These are phyloP conservation scores for Heliconius hermathena DNA, from an alignment of 1,140 invertebrate species.

Conservation along the genomic window DNA sequence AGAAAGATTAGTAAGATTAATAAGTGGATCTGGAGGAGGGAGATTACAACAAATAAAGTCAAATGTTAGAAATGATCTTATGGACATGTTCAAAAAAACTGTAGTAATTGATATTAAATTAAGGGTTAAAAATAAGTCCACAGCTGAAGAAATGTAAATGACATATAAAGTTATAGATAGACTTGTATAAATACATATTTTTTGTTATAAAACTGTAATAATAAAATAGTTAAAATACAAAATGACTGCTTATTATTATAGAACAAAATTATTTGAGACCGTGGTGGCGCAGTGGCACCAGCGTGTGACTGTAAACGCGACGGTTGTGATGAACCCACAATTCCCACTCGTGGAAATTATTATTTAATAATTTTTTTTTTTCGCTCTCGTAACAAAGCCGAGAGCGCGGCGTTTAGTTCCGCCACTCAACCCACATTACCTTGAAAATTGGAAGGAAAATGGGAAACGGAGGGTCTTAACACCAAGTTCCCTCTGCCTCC, in stretches of 20 bases:
- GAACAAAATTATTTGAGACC: no score
- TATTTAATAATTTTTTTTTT: no score
- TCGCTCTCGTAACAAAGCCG: no score
- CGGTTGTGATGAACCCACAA: no score
- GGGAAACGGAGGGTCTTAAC: no score
- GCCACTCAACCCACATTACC: no score
- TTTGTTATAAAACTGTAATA: background rate
- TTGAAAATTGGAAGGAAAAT: no score
- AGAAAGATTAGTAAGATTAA: slow-evolving; percentile 83
- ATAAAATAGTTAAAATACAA: background rate
- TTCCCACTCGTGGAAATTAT: no score
- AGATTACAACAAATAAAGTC: slow-evolving; percentile 86
- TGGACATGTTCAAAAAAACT: slow-evolving; percentile 65
- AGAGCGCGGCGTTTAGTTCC: no score
- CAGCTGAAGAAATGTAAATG: slow-evolving; percentile 23
- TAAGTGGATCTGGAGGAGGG: slow-evolving; percentile 86
- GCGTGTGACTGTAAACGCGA: no score
- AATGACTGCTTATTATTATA: background rate
- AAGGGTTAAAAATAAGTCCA: slow-evolving; percentile 53
- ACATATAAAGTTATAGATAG: slow-evolving; percentile 2
- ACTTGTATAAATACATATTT: background rate
- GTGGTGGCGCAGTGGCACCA: no score
- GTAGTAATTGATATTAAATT: slow-evolving; percentile 63
- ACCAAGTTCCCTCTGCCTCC: no score
- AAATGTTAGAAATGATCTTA: slow-evolving; percentile 74